phyloP scores from a whole-genome alignment of 53 echinoderm and acorn worm genomes.

The Crossaster papposus region DNA sequence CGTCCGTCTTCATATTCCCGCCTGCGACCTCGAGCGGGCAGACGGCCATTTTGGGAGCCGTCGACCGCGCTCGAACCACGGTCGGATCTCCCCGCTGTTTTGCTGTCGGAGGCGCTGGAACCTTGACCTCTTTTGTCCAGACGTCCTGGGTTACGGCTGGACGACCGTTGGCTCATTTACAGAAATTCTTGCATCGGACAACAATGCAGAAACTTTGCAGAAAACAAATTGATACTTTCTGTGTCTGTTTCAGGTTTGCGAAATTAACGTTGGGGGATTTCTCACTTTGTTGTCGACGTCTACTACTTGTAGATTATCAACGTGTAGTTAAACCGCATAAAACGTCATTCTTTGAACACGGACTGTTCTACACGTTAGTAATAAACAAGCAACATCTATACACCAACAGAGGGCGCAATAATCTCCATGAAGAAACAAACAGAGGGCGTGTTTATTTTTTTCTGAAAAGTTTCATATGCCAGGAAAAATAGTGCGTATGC shows the following conservation, averaged over 20 bases:
- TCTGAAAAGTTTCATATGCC: neutral
- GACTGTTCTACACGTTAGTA: constrained; percentile 5
- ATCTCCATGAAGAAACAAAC: neutral
- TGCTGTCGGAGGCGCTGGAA: constrained; percentile 28
- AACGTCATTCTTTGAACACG: neutral
- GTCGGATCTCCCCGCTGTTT: constrained; percentile 39
- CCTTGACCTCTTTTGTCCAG: constrained; percentile 52
- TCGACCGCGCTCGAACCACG: constrained; percentile 52
- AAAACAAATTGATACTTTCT: constrained; percentile 7
- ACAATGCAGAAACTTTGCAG: constrained; percentile 14
- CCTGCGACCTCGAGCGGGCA: constrained; percentile 46
- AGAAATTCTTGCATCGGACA: constrained; percentile 37
- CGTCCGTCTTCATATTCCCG: constrained; percentile 47
- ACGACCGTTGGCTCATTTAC: constrained; percentile 61
- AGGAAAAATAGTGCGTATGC: neutral
- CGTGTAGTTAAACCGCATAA: constrained; percentile 16
- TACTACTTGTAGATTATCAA: neutral
- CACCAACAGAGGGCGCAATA: constrained; percentile 42
- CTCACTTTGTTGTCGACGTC: constrained; percentile 25
- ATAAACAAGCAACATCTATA: neutral
- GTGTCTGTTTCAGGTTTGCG: neutral
- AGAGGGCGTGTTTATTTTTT: constrained; percentile 19
- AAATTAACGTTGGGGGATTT: neutral
- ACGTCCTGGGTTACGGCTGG: constrained; percentile 55
- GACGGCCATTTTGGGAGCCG: constrained; percentile 66